Evolutionary conservation across 2,797 vertebrate genomes (phyloP).

Genomic region (Micromesistius poutassou): DNA sequence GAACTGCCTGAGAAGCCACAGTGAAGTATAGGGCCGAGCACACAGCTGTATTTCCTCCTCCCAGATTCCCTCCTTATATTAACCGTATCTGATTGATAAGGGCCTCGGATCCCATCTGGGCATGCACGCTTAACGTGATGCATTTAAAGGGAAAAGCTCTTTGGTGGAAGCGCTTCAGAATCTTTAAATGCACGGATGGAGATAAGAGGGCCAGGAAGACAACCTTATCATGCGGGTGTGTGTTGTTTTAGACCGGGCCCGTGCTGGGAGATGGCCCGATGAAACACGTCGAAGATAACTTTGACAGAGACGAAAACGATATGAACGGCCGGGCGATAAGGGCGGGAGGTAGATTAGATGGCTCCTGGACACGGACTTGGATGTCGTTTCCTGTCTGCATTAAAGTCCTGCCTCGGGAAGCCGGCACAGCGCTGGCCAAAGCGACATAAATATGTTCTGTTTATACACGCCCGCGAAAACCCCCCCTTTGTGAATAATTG

Average conservation of each 20-base stretch:
- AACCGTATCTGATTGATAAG: constrained; percentile 1
- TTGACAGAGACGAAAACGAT: constrained; percentile 42
- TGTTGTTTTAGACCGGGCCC: constrained; percentile 34
- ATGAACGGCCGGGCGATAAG: constrained; percentile 37
- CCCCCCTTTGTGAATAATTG: neutral
- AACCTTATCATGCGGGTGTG: constrained; percentile 30
- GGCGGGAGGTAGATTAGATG: constrained; percentile 28
- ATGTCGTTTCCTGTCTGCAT: constrained; percentile 12
- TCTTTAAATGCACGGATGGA: constrained; percentile 35
- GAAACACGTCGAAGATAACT: constrained; percentile 53
- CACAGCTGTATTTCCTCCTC: neutral
- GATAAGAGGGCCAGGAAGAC: constrained; percentile 22
- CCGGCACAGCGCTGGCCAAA: neutral
- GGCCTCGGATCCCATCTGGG: constrained; percentile 12
- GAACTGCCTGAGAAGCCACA: neutral
- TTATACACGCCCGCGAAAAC: neutral
- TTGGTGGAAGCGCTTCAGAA: constrained; percentile 13
- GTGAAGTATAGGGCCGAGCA: neutral
- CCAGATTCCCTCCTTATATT: neutral
- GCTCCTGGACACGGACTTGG: neutral
- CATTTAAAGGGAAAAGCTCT: constrained; percentile 31
- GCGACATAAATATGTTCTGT: neutral
- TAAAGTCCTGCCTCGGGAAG: neutral
- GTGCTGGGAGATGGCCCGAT: constrained; percentile 40
- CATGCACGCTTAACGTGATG: constrained; percentile 14